Conservation (phyloP, 1,140 invertebrate genomes). For the Myzus persicae region DNA sequence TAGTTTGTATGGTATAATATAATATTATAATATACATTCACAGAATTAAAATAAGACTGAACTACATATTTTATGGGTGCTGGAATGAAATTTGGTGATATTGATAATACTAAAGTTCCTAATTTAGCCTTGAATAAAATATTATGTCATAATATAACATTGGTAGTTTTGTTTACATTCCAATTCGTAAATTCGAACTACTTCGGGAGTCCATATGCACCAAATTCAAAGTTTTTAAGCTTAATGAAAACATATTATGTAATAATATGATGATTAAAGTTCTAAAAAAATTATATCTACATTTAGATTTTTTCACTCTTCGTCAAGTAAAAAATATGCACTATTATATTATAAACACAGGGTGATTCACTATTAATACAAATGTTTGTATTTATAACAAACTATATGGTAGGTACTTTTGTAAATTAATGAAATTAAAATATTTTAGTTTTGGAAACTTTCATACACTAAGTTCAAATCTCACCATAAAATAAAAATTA, state of each 20-base stretch:
- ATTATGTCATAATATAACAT: background rate
- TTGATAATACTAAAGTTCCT: conserved; percentile 54
- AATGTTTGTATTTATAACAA: background rate
- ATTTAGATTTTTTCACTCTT: background rate
- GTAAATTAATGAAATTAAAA: background rate
- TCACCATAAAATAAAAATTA: background rate
- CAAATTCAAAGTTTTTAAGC: background rate
- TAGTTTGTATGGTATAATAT: conserved; percentile 7
- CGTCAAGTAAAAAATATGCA: background rate
- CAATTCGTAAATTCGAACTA: background rate
- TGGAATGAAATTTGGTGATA: conserved; percentile 55
- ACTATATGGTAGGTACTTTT: background rate
- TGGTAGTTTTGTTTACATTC: conserved; percentile 12
- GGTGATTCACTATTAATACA: background rate
- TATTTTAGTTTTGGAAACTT: conserved; percentile 19
- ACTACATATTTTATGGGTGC: conserved; percentile 51
- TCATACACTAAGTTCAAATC: background rate
- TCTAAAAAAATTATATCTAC: background rate
- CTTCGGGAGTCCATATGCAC: conserved; percentile 1
- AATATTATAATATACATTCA: background rate
- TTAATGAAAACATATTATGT: background rate
- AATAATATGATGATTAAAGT: background rate
- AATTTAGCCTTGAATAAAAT: conserved; percentile 40
- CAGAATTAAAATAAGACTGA: conserved; percentile 50
- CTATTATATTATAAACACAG: background rate